phyloP scores from a whole-genome alignment of 2,113 vertebrate species.

The Leptosomus discolor region DNA sequence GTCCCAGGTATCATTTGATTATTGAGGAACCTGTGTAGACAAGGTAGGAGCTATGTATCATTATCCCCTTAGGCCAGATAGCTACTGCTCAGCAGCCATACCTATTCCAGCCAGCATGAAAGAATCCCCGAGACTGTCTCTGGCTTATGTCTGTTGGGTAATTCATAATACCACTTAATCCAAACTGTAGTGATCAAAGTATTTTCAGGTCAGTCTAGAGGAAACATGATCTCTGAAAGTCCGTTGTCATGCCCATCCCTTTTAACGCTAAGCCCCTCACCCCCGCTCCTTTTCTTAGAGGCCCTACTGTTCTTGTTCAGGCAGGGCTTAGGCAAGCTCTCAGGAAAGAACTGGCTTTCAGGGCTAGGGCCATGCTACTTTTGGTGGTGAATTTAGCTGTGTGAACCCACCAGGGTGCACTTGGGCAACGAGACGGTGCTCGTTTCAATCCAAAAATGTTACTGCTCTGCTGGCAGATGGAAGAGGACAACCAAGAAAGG shows the following conservation, averaged over 20 bases:
- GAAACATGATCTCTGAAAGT: not conserved
- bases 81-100: not conserved
- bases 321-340: not conserved
- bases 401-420: fast-evolving
- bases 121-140: not conserved
- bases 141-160: not conserved
- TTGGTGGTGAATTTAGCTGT: not conserved
- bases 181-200: not conserved
- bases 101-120: not conserved
- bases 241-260: not conserved
- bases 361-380: not conserved
- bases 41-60: not conserved
- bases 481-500: not conserved
- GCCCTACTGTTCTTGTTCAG: not conserved
- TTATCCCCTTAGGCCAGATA: not conserved
- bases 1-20: not conserved
- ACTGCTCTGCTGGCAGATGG: not conserved
- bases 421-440: not conserved
- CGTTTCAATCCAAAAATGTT: not conserved
- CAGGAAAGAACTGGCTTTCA: not conserved
- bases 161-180: not conserved
- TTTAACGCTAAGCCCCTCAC: not conserved
- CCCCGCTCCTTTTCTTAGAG: not conserved
- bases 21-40: not conserved
- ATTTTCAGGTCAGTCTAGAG: not conserved